phyloP scores from a whole-genome alignment of 1,140 invertebrate species.

The Achatina immaculata region DNA sequence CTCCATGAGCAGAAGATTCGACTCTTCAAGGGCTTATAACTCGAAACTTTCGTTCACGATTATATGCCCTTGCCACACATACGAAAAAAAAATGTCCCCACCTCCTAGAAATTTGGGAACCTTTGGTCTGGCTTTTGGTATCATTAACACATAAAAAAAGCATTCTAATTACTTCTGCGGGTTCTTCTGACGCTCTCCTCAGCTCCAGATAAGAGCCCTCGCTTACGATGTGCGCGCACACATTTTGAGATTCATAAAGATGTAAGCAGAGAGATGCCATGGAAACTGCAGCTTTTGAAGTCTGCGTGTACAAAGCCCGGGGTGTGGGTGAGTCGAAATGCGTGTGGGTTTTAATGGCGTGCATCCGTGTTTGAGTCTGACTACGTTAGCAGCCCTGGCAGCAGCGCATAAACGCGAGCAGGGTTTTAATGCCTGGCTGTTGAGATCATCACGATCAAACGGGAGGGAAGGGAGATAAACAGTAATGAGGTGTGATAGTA shows the following conservation, averaged over 20 bases:
- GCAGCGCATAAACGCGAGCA: conserved; percentile 6
- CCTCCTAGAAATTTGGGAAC: background rate
- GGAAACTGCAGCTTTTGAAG: background rate
- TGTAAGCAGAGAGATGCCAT: background rate
- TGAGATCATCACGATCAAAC: background rate
- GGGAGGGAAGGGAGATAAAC: background rate
- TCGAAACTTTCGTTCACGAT: no score
- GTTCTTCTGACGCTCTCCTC: background rate
- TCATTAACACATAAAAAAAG: background rate
- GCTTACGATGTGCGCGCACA: background rate
- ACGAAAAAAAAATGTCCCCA: no score
- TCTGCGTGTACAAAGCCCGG: conserved; percentile 1
- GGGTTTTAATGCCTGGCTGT: conserved; percentile 1
- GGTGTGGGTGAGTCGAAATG: conserved; percentile 6
- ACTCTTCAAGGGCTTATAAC: no score
- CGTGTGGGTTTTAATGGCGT: conserved; percentile 16
- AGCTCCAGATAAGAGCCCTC: background rate
- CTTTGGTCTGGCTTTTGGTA: background rate
- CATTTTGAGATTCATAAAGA: conserved; percentile 1
- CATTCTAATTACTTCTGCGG: conserved; percentile 7
- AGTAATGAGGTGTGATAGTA: background rate
- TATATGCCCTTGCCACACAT: no score
- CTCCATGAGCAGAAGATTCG: no score
- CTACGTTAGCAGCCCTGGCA: background rate
- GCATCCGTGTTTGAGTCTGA: conserved; percentile 13